Evolutionary conservation across 1,140 invertebrate species (phyloP), one percentile per base, ranked within the genome.

Genomic region (Zaprionus capensis): DNA sequence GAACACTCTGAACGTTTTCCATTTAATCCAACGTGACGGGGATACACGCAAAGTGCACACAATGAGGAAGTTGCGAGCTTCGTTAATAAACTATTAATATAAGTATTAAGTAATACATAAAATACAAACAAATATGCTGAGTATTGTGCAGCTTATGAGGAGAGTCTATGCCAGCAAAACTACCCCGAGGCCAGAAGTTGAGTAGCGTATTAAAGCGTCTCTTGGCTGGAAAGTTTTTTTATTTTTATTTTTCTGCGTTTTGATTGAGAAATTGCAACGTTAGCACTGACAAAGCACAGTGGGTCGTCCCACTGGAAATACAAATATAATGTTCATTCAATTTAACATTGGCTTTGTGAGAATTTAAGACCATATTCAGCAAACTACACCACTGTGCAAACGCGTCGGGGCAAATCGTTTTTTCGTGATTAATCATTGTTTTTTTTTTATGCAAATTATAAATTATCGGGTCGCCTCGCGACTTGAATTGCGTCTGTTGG

Each of bases 231-330:
- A 46, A 46, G n/a, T 17, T 46, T 46, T 44, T 44, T 46, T 46
- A 17, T 17, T 17, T 46, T 46, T 46, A 17, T 46, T 46, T 46
- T 44, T 44, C n/a, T 38, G 41, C 41, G n/a, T 46, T 46, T 46
- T 46, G n/a, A 46, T 46, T 46, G 41, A 46, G 41, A 46, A 46
- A 46, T 46, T 46, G 41, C 41, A 46, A n/a, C 41, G 41, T 46
- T 46, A 46, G 7, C n/a, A 17, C 15, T n/a, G 38, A 41, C 41
- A 46, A 46, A n/a, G 41, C n/a, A 46, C 41, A 46, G 41, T 46
- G 41, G 41, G 1, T 9, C 2, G 7, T 9, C 6, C 11, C 41
- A 17, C 5, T 17, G n/a, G n/a, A 17, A 17, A 46, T 9, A 17
- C 6, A 9, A 46, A 41, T 1, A 46, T 1, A 46, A 20, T 20